phyloP scores from a whole-genome alignment of 2,888 invertebrate species.

The Drosophila diplacantha region DNA sequence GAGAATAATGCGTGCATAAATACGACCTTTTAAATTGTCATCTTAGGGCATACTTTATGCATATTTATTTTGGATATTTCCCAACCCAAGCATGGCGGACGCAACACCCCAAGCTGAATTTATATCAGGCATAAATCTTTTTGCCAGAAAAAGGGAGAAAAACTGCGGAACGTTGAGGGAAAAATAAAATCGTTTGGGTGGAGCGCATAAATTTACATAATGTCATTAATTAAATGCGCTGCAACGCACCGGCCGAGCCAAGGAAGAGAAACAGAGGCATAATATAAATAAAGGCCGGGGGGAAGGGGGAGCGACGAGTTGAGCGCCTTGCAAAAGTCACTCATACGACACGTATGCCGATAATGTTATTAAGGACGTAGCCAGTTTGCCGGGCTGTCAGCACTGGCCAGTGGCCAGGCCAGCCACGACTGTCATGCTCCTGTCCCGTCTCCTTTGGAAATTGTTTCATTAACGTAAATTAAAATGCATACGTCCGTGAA shows the following conservation, averaged over 20 bases:
- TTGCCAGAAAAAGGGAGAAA: slow-evolving; percentile 27
- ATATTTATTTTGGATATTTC: slow-evolving; percentile 31
- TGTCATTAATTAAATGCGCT: slow-evolving; percentile 67
- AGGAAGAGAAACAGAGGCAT: slow-evolving; percentile 8
- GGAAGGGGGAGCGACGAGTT: slow-evolving; percentile 6
- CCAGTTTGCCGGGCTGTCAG: slow-evolving; percentile 35
- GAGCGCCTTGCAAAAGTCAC: slow-evolving; percentile 41
- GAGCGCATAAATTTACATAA: slow-evolving; percentile 67
- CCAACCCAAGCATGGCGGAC: slow-evolving; percentile 5
- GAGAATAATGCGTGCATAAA: slow-evolving; percentile 27
- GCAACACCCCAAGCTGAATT: slow-evolving; percentile 43
- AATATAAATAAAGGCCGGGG: slow-evolving; percentile 1
- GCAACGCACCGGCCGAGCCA: slow-evolving; percentile 28
- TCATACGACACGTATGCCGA: slow-evolving; percentile 59
- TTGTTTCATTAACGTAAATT: slow-evolving; percentile 70
- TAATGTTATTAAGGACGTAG: slow-evolving; percentile 59
- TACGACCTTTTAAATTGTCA: slow-evolving; percentile 40
- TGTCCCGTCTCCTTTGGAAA: slow-evolving; percentile 36
- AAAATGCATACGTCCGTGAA: slow-evolving; percentile 56
- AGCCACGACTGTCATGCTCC: slow-evolving; percentile 17
- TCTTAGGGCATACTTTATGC: slow-evolving; percentile 38
- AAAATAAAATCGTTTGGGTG: slow-evolving; percentile 43
- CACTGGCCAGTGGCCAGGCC: slow-evolving; percentile 7
- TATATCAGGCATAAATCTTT: slow-evolving; percentile 59
- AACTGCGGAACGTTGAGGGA: slow-evolving; percentile 31